A percentile compares a stretch with the other conserved stretches of the same genome.
Conservation (phyloP, 2,888 invertebrate species). For the Gasteruption jaculator region DNA sequence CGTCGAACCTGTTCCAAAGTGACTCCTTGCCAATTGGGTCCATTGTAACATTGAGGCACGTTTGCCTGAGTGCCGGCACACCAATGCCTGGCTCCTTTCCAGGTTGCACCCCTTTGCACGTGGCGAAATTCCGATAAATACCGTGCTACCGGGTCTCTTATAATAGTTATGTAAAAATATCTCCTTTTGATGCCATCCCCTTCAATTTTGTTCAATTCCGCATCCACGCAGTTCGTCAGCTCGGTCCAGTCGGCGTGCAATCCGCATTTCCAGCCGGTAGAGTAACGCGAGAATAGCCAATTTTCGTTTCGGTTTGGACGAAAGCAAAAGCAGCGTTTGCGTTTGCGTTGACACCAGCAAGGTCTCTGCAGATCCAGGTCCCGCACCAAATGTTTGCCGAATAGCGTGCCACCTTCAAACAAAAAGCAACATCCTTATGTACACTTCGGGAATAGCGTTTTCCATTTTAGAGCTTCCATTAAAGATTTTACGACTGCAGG, state of each 20-base stretch:
- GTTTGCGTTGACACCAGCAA: slow-evolving; percentile 85
- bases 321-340: slow-evolving; percentile 89
- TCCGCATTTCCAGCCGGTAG: slow-evolving; percentile 97
- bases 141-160: slow-evolving; percentile 87
- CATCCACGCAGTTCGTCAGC: slow-evolving; percentile 86
- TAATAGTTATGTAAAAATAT: slow-evolving; percentile 93
- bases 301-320: slow-evolving; percentile 88
- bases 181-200: slow-evolving; percentile 75
- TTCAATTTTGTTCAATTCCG: slow-evolving; percentile 87
- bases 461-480: no score
- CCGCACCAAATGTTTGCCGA: slow-evolving; percentile 93
- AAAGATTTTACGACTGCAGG: no score
- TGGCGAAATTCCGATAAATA: slow-evolving; percentile 97
- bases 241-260: slow-evolving; percentile 99
- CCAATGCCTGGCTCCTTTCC: slow-evolving; percentile 72
- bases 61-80: slow-evolving; percentile 69
- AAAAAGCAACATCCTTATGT: slow-evolving; percentile 17
- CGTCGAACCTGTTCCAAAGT: slow-evolving; percentile 59
- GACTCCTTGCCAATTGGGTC: slow-evolving; percentile 84
- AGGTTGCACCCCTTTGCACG: slow-evolving; percentile 93
- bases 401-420: slow-evolving; percentile 79
- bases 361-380: slow-evolving; percentile 90
- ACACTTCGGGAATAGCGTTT: slow-evolving; percentile 1
- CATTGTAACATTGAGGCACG: slow-evolving; percentile 75
- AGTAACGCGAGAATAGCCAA: slow-evolving; percentile 97